phyloP scores from a whole-genome alignment of 2,113 vertebrate species.

The Taxidea taxus region DNA sequence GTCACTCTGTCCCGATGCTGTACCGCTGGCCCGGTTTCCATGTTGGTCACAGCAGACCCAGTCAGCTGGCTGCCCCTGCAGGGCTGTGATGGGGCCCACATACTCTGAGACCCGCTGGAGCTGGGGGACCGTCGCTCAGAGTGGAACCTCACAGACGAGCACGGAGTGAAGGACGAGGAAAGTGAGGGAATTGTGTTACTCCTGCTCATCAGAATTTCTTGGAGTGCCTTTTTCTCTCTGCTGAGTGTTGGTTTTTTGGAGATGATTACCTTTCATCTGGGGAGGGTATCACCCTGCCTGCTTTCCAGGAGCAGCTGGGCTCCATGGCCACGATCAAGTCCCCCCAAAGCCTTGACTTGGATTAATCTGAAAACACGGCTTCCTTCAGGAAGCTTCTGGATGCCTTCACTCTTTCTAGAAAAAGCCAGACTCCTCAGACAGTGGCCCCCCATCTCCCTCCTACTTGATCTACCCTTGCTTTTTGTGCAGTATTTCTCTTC shows the following conservation, averaged over 20 bases:
- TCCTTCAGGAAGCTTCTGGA: background rate
- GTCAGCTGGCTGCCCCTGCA: background rate
- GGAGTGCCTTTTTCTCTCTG: background rate
- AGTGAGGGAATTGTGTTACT: background rate
- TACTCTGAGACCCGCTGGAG: background rate
- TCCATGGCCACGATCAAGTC: background rate
- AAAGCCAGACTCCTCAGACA: background rate
- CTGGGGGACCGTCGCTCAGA: background rate
- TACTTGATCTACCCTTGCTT: fast-evolving
- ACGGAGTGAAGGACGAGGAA: background rate
- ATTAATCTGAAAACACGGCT: background rate
- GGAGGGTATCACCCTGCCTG: background rate
- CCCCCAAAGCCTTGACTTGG: background rate
- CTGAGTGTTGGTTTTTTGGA: background rate
- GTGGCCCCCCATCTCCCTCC: background rate
- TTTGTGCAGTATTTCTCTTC: fast-evolving
- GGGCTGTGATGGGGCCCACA: background rate
- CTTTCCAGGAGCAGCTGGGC: background rate
- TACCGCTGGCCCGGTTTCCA: background rate
- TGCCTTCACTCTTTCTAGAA: background rate
- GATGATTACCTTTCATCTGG: background rate
- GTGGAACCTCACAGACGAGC: background rate
- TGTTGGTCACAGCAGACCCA: background rate
- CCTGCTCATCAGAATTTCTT: background rate
- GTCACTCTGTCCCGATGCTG: background rate